Conservation (phyloP, 37 sponge, comb jelly and placozoan species). For the Dysidea cf. avara region DNA sequence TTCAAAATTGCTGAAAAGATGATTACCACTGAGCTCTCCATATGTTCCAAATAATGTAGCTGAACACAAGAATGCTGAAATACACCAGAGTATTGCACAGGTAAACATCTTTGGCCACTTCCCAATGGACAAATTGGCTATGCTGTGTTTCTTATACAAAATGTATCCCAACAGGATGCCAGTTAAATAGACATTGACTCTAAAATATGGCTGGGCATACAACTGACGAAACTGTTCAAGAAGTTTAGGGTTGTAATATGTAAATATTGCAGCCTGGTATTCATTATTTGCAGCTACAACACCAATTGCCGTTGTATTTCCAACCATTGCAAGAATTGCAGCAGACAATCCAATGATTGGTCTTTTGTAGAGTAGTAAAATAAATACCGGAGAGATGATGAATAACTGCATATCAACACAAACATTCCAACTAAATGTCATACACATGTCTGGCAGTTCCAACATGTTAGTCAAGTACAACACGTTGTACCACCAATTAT, state of each 20-base stretch:
- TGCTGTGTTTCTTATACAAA: constrained; percentile 33
- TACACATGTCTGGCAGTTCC: constrained; percentile 5
- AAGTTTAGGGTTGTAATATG: neutral
- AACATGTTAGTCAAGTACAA: constrained; percentile 60
- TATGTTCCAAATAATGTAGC: constrained; percentile 60
- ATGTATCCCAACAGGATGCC: constrained; percentile 65
- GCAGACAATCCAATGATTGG: constrained; percentile 10
- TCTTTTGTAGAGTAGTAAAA: constrained; percentile 31
- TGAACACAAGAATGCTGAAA: constrained; percentile 14
- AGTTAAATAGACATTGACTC: constrained; percentile 52
- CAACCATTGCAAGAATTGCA: neutral
- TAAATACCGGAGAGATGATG: constrained; percentile 52
- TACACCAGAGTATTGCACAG: constrained; percentile 10
- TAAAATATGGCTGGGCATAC: constrained; percentile 57
- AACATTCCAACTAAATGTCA: constrained; percentile 65
- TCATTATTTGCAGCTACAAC: constrained; percentile 25
- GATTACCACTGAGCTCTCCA: constrained; percentile 16
- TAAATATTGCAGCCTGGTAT: constrained; percentile 1
- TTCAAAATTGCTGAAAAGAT: constrained; percentile 12
- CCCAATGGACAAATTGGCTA: neutral
- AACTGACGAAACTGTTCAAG: neutral
- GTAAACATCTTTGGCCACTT: constrained; percentile 9
- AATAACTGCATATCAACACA: constrained; percentile 72
- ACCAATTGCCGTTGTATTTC: constrained; percentile 1
- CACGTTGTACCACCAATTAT: neutral